Evolutionary conservation across 1,140 invertebrate genomes (phyloP).

Genomic region (Bombus cullumanus): DNA sequence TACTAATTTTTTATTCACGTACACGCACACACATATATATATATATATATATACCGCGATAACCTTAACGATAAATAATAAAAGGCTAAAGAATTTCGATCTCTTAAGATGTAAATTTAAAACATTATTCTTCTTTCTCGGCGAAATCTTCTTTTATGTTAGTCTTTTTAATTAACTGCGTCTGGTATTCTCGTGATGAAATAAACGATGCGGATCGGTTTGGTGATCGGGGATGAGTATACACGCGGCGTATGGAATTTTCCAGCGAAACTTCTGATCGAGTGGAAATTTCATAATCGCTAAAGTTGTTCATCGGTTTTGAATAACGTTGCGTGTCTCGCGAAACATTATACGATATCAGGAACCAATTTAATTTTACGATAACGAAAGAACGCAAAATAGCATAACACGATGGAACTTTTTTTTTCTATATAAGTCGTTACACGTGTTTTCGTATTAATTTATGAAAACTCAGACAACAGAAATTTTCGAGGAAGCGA

Average conservation of each 20-base stretch:
- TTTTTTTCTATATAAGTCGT: background rate
- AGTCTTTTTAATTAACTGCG: background rate
- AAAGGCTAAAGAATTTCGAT: background rate
- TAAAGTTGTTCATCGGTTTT: background rate
- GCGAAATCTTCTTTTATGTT: background rate
- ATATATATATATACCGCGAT: no score
- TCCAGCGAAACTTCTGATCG: background rate
- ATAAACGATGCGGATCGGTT: background rate
- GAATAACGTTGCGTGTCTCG: background rate
- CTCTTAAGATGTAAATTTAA: no score
- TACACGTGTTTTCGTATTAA: background rate
- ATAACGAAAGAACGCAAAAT: no score
- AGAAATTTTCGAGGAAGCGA: background rate
- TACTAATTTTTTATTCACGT: background rate
- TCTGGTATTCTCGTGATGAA: background rate
- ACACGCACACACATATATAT: no score
- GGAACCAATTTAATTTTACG: background rate
- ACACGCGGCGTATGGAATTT: background rate
- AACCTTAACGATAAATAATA: background rate
- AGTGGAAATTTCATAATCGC: background rate
- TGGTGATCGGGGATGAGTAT: background rate
- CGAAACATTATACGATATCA: background rate
- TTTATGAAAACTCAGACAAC: background rate
- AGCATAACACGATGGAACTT: background rate
- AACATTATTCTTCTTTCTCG: background rate